phyloP scores from a whole-genome alignment of 2,888 invertebrate genomes.

The Lordiphosa fenestrarum region DNA sequence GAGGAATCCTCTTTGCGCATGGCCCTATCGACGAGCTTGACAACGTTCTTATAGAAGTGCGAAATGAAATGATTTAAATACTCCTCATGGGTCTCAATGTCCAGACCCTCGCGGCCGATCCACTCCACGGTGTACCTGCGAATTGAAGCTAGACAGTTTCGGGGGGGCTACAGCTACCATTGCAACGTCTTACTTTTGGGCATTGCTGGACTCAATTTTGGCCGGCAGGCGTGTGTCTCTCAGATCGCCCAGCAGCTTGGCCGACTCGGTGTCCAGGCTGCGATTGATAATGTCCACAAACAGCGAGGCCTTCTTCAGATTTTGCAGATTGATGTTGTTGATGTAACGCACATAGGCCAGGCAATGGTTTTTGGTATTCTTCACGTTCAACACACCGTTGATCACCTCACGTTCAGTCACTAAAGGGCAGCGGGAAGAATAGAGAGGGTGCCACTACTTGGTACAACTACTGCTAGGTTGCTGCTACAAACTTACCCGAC shows the following conservation, averaged over 20 bases:
- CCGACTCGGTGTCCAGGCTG: constrained; percentile 95
- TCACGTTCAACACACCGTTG: constrained; percentile 95
- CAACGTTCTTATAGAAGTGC: constrained; percentile 95
- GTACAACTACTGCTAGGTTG: constrained; percentile 12
- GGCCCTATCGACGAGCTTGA: constrained; percentile 94
- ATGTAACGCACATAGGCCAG: constrained; percentile 97
- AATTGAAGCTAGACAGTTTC: constrained; percentile 9
- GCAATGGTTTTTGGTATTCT: constrained; percentile 97
- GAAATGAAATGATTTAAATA: constrained; percentile 96
- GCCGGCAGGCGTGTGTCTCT: constrained; percentile 94
- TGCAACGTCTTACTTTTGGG: constrained; percentile 86
- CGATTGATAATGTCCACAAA: constrained; percentile 97
- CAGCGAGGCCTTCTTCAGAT: constrained; percentile 94
- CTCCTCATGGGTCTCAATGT: constrained; percentile 94
- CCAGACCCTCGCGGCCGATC: constrained; percentile 97
- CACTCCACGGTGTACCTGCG: constrained; percentile 95
- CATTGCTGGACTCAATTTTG: constrained; percentile 93
- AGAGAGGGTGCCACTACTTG: constrained; percentile 16
- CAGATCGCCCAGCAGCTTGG: constrained; percentile 91
- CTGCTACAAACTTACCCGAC: constrained; percentile 87
- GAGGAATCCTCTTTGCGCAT: constrained; percentile 98
- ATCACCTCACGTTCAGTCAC: constrained; percentile 99
- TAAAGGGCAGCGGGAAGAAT: constrained; percentile 78
- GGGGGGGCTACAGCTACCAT: constrained; percentile 1
- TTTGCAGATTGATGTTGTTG: constrained; percentile 97